Percentiles rank a stretch among this genome's conserved stretches.
Evolutionary conservation across 2,888 invertebrate genomes (phyloP).

Genomic region (Noctua janthina): DNA sequence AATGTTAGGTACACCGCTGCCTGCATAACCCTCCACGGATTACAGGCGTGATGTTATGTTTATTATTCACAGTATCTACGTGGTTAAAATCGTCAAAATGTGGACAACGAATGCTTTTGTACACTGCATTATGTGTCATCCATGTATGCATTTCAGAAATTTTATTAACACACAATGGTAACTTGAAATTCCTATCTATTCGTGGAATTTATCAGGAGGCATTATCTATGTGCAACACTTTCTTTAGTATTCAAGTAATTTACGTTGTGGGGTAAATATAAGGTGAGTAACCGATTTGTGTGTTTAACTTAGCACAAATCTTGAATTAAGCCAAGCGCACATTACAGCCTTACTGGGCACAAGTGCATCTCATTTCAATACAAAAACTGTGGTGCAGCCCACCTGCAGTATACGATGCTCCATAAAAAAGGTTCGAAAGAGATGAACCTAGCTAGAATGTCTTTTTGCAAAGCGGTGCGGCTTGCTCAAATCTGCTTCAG

Average conservation of each 20-base stretch:
- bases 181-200: constrained; percentile 43
- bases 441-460: background rate
- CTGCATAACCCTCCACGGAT: background rate
- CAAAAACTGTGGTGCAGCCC: background rate
- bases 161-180: constrained; percentile 58
- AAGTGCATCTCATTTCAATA: background rate
- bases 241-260: constrained; percentile 28
- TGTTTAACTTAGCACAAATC: background rate
- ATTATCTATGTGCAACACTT: constrained; percentile 34
- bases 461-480: background rate
- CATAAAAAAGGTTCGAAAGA: too few species aligned
- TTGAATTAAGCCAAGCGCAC: too few species aligned
- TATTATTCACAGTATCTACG: constrained; percentile 40
- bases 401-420: too few species aligned
- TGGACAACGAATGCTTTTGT: constrained; percentile 26
- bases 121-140: constrained; percentile 31
- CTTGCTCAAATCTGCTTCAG: too few species aligned
- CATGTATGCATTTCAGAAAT: constrained; percentile 35
- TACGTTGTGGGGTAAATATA: background rate
- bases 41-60: background rate
- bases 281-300: constrained; percentile 1
- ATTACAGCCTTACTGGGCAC: background rate
- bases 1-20: background rate
- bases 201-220: constrained; percentile 30
- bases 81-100: constrained; percentile 28